Evolutionary conservation across 2,888 invertebrate species (phyloP).

Genomic region (Ectobius pallidus): DNA sequence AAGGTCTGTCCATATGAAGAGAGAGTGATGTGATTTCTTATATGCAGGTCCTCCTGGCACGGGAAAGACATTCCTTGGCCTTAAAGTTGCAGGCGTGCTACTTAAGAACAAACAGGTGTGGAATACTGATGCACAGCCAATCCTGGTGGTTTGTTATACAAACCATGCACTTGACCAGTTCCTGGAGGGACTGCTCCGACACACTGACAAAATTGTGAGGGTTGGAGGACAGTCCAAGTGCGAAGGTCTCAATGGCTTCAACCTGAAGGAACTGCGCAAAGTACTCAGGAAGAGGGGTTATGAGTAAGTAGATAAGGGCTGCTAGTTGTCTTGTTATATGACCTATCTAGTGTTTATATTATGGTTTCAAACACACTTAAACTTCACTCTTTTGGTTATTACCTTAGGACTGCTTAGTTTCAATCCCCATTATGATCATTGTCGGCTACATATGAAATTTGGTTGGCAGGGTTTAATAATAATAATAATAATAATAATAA

Average conservation of each 20-base stretch:
- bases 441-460: too few relatives aligned
- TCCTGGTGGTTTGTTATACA: conserved; percentile 80
- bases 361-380: too few relatives aligned
- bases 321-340: too few relatives aligned
- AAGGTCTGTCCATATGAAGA: too few relatives aligned
- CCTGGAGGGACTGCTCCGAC: conserved; percentile 68
- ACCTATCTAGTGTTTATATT: too few relatives aligned
- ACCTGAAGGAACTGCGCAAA: conserved; percentile 28
- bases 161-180: conserved; percentile 90
- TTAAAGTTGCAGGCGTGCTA: conserved; percentile 70
- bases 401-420: too few relatives aligned
- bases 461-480: too few relatives aligned
- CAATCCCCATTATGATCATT: too few relatives aligned
- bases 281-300: not conserved
- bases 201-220: conserved; percentile 67
- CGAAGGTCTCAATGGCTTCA: conserved; percentile 53
- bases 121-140: conserved; percentile 58
- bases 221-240: conserved; percentile 73
- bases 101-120: conserved; percentile 24
- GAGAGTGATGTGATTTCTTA: too few relatives aligned
- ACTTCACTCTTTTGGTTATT: too few relatives aligned
- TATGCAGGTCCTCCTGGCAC: conserved; percentile 78
- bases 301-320: not conserved
- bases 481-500: too few relatives aligned
- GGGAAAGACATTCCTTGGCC: conserved; percentile 81